phyloP scores from a whole-genome alignment of 2,888 invertebrate species.

The Drosophila siamana region DNA sequence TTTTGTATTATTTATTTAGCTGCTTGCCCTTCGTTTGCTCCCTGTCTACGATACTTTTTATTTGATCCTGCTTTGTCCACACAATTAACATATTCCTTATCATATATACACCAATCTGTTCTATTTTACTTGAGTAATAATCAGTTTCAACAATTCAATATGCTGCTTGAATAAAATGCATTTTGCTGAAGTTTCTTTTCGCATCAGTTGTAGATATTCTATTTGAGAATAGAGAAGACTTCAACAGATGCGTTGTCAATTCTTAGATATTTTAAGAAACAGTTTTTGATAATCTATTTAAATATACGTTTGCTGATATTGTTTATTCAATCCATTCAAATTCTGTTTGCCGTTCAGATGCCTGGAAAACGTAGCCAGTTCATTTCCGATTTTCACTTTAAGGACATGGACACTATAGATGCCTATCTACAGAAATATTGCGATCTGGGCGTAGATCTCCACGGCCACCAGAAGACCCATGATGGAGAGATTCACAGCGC shows the following conservation, averaged over 20 bases:
- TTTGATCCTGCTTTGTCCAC: neutral
- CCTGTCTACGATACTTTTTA: neutral
- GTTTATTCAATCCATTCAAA: neutral
- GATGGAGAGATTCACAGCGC: constrained; percentile 83
- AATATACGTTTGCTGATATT: no score
- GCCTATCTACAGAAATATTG: constrained; percentile 79
- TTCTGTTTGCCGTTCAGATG: neutral
- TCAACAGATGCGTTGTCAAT: neutral
- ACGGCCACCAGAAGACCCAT: constrained; percentile 84
- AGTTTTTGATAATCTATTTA: no score
- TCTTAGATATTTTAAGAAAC: no score
- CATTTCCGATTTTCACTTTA: neutral
- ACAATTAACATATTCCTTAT: neutral
- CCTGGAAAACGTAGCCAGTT: no score
- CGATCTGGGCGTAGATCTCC: constrained; percentile 85
- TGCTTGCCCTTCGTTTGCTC: neutral
- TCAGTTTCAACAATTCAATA: neutral
- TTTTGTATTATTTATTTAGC: neutral
- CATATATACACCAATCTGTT: neutral
- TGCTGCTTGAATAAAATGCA: neutral
- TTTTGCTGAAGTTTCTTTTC: neutral
- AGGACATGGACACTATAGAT: neutral
- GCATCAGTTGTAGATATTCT: neutral
- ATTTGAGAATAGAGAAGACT: neutral
- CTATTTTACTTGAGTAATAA: neutral